Base-by-base conservation (phyloP, 2,888 invertebrate genomes). In the Nesidiocoris tenuis region DNA sequence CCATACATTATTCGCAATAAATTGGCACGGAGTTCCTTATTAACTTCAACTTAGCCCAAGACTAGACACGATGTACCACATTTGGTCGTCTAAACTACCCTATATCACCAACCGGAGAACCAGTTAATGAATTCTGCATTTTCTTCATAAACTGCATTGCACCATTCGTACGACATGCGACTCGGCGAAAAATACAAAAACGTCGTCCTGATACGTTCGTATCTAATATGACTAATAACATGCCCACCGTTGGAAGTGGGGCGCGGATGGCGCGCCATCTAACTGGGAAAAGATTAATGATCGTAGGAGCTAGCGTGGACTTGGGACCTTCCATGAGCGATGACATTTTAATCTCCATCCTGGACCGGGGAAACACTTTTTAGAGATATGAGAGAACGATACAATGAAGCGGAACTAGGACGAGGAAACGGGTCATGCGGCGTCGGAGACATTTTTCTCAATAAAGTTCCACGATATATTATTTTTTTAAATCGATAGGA, bases 331-430 rank as follows among this genome's bases (percentile, higher is more conserved):
- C 63, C 23, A 63, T 63, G 63, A 63, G 19, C 22, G 63, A 63
- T 63, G 63, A 22, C 63, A 22, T 61, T 61, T 63, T 63, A 63
- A 63, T 63, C 21, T 22, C 21, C 5, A 39, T 39, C 39, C 39
- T 3, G 39, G 39, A 7, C 39, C 39, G 39, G 5, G 39, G 12
- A 39, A 39, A 39, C 39, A 39, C 3, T 39, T 39, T 39, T 39
- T 39, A 39, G 39, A 39, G 39, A 39, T 39, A 39, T 39, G 39
- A 39, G 39, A 39, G 5, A 39, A 39, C 39, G 39, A 39, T 39
- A 39, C 39, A 39, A 39, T 39, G 39, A 39, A 39, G 39, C 39
- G 39, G 12, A 39, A 39, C 39, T 39, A 39, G 12, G 39, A 12
- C 39, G 12, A 39, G 39, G 12, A 39, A 7, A 12, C 39, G 39